Evolutionary conservation across 2,888 invertebrate genomes (phyloP).

Genomic region (Bombylius discolor): DNA sequence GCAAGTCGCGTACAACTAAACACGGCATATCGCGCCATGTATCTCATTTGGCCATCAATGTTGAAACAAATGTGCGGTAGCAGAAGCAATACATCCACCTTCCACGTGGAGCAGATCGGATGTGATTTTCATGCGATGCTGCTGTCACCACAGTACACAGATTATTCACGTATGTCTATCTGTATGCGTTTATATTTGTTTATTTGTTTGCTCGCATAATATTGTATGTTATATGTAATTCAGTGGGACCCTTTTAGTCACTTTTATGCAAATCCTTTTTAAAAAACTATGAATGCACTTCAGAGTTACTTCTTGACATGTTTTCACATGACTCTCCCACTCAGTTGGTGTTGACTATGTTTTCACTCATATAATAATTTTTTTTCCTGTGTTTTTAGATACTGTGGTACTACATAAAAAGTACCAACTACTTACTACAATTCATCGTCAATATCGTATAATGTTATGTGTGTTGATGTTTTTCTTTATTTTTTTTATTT

Average conservation of each 20-base stretch:
- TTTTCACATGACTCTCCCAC: slow-evolving; percentile 14
- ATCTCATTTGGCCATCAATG: slow-evolving; percentile 36
- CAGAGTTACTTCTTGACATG: slow-evolving; percentile 11
- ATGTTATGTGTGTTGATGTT: no score
- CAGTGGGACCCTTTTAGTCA: slow-evolving; percentile 5
- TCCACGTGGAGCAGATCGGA: slow-evolving; percentile 10
- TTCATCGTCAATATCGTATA: no score
- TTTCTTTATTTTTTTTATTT: no score
- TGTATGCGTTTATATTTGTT: not conserved
- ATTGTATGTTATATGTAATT: not conserved
- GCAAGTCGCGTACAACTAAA: slow-evolving; percentile 15
- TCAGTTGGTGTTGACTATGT: slow-evolving; percentile 11
- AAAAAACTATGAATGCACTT: slow-evolving; percentile 13
- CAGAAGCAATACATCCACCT: slow-evolving; percentile 1
- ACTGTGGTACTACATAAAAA: no score
- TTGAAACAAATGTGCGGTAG: slow-evolving; percentile 35
- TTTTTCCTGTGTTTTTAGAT: not conserved
- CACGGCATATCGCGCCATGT: slow-evolving; percentile 31
- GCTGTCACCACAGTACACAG: not conserved
- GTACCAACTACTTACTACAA: no score
- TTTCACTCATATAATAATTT: no score
- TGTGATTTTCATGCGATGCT: not conserved
- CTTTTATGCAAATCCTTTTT: slow-evolving; percentile 13
- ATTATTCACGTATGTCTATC: not conserved
- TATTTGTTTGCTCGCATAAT: no score